Percentiles rank a stretch among this genome's conserved stretches.
These are phyloP conservation scores for Leptonema lineaticorne DNA, from an alignment of 1,140 invertebrate genomes.

Conservation along the genomic window DNA sequence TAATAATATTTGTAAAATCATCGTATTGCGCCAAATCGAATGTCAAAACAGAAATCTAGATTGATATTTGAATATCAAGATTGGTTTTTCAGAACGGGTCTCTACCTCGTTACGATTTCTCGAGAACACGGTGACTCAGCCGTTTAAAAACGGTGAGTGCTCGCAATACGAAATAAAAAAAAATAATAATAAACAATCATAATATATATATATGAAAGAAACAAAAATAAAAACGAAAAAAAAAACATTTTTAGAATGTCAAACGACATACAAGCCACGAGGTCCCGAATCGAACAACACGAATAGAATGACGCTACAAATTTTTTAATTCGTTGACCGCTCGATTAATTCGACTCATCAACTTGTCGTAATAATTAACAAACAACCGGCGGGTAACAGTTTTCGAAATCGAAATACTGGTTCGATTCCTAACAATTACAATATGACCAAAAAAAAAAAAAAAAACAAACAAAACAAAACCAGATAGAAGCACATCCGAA, in stretches of 20 bases:
- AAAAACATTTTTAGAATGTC: no score
- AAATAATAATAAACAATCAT: no score
- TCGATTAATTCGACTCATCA: not conserved
- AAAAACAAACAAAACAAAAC: not conserved
- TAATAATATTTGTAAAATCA: no score
- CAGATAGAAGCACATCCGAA: no score
- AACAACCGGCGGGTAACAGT: not conserved
- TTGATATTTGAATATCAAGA: conserved; percentile 7
- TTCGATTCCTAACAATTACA: no score
- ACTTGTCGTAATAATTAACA: not conserved
- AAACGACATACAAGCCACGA: no score
- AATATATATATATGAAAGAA: no score
- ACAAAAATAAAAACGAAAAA: no score
- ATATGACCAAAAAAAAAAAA: no score
- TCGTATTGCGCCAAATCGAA: not conserved
- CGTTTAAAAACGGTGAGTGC: no score
- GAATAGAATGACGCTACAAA: not conserved
- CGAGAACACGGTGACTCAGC: not conserved
- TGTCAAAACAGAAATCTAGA: conserved; percentile 10
- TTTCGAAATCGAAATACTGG: not conserved
- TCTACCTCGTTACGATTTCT: conserved; percentile 4
- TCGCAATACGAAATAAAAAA: no score
- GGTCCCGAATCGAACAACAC: no score
- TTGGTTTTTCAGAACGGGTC: not conserved
- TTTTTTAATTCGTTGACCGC: not conserved